Conservation (phyloP, 2,888 invertebrate genomes). For the Drosophila acutilabella region DNA sequence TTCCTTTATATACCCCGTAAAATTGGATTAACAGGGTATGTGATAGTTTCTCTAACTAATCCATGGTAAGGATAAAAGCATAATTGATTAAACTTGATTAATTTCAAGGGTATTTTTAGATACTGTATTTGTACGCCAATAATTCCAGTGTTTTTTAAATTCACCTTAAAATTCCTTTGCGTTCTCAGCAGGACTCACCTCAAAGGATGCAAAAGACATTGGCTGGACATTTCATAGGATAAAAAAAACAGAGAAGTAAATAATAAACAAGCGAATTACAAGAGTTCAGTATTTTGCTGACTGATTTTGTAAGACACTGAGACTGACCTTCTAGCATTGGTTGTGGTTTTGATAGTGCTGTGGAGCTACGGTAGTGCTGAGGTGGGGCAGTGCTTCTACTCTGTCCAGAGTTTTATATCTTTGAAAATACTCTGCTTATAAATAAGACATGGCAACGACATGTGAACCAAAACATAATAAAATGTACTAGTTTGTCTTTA, state of each 20-base stretch:
- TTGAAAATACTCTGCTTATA: constrained; percentile 53
- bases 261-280: constrained; percentile 35
- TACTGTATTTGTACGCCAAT: neutral
- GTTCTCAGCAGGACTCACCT: neutral
- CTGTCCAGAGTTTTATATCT: constrained; percentile 8
- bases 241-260: constrained; percentile 31
- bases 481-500: constrained; percentile 23
- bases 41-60: neutral
- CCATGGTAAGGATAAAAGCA: neutral
- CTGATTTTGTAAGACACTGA: neutral
- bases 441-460: constrained; percentile 68
- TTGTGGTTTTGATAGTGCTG: constrained; percentile 1
- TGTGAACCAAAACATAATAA: constrained; percentile 53
- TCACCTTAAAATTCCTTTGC: neutral
- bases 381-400: constrained; percentile 5
- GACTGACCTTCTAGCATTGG: constrained; percentile 16
- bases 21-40: neutral
- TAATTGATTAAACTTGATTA: neutral
- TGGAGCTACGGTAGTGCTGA: constrained; percentile 4
- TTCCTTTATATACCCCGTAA: constrained; percentile 1
- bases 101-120: neutral
- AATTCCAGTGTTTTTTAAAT: neutral
- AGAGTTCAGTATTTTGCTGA: constrained; percentile 7
- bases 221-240: neutral
- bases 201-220: neutral